phyloP scores from a whole-genome alignment of 2,888 invertebrate genomes.

The Standfussiana lucernea region DNA sequence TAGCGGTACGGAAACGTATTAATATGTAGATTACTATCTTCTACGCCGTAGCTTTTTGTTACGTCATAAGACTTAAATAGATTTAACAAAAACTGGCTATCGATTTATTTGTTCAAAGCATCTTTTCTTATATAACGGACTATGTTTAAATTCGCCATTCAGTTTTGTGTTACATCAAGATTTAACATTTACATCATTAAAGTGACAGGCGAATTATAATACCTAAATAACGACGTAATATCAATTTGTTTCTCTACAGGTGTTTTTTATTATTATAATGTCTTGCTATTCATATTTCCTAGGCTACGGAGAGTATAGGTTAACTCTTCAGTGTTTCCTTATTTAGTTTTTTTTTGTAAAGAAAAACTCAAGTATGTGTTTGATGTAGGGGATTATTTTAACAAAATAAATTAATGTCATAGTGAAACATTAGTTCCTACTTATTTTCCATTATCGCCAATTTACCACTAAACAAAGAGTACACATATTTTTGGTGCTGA shows the following conservation, averaged over 20 bases:
- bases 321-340: background rate
- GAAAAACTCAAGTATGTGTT: background rate
- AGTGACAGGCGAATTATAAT: slow-evolving; percentile 14
- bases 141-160: background rate
- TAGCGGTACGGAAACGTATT: slow-evolving; percentile 59
- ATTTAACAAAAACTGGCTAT: slow-evolving; percentile 19
- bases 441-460: background rate
- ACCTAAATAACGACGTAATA: background rate
- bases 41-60: slow-evolving; percentile 56
- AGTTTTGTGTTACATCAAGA: background rate
- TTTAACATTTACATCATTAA: slow-evolving; percentile 2
- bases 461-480: background rate
- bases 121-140: slow-evolving; percentile 10
- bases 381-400: background rate
- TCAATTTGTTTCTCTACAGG: background rate
- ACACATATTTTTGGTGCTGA: background rate
- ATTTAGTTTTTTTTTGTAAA: background rate
- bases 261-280: background rate
- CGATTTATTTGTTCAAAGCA: slow-evolving; percentile 7
- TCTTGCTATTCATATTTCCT: slow-evolving; percentile 1
- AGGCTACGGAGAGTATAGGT: background rate
- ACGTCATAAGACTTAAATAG: slow-evolving; percentile 37
- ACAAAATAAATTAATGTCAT: background rate
- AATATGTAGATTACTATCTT: slow-evolving; percentile 55
- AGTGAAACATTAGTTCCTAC: background rate